phyloP scores from a whole-genome alignment of 37 sponge, comb jelly and placozoan genomes.

The Chondrilla cf. caribensis region DNA sequence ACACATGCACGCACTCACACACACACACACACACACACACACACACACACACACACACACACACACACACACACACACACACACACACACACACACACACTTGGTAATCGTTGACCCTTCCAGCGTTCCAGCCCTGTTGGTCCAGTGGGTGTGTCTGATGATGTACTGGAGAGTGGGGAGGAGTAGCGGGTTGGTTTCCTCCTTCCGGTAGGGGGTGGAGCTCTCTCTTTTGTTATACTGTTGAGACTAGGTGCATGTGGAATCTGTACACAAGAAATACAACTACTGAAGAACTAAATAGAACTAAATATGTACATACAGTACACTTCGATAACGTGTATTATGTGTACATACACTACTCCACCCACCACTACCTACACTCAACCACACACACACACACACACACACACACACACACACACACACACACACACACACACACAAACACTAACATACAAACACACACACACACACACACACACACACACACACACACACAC shows the following conservation, averaged over 20 bases:
- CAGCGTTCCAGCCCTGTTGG: not conserved
- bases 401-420: too few species aligned
- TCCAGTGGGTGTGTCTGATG: not conserved
- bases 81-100: too few species aligned
- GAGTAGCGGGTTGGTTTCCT: not conserved
- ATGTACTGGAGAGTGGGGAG: not conserved
- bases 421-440: too few species aligned
- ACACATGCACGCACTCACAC: too few species aligned
- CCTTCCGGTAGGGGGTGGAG: slow-evolving; percentile 26
- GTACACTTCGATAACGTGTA: not conserved
- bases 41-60: too few species aligned
- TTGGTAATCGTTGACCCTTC: not conserved
- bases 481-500: not conserved
- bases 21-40: too few species aligned
- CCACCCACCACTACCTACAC: too few species aligned
- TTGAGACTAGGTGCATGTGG: not conserved
- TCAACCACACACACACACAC: too few species aligned
- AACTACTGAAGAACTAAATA: too few species aligned
- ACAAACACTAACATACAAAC: not conserved
- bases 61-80: too few species aligned
- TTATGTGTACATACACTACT: not conserved
- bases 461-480: slow-evolving; percentile 9
- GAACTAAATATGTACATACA: too few species aligned
- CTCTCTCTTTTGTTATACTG: slow-evolving; percentile 35
- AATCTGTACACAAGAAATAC: not conserved